Percentiles rank a stretch among this genome's conserved stretches.
Evolutionary conservation across 2,797 vertebrate species (phyloP).

Genomic region (Coilia nasus): DNA sequence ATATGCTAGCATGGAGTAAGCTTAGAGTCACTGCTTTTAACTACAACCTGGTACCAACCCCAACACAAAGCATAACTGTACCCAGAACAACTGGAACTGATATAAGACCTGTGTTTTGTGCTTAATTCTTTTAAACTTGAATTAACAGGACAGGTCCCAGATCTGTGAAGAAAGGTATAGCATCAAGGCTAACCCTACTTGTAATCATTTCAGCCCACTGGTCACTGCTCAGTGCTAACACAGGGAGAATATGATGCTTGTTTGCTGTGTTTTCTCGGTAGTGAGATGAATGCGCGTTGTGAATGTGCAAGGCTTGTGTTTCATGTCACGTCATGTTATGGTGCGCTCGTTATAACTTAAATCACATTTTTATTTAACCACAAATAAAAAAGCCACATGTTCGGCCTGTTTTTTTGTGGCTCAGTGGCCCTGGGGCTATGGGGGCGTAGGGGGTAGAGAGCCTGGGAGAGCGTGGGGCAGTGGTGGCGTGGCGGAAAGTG

Average conservation of each 20-base stretch:
- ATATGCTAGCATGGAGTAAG: background rate
- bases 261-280: background rate
- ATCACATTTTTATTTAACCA: conserved; percentile 21
- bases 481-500: background rate
- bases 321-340: conserved; percentile 16
- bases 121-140: background rate
- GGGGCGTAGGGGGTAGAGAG: background rate
- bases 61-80: background rate
- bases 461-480: conserved; percentile 22
- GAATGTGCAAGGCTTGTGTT: background rate
- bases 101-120: background rate
- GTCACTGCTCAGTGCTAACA: background rate
- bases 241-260: background rate
- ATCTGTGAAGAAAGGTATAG: background rate
- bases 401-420: background rate
- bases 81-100: background rate
- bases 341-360: conserved; percentile 9
- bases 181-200: background rate
- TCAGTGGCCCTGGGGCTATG: background rate
- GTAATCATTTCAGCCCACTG: background rate
- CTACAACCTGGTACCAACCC: background rate
- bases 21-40: background rate
- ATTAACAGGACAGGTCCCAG: background rate
- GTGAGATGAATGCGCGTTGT: background rate
- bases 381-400: conserved; percentile 24